Evolutionary conservation across 2,113 vertebrate genomes (phyloP).

Genomic region (Rhea pennata): DNA sequence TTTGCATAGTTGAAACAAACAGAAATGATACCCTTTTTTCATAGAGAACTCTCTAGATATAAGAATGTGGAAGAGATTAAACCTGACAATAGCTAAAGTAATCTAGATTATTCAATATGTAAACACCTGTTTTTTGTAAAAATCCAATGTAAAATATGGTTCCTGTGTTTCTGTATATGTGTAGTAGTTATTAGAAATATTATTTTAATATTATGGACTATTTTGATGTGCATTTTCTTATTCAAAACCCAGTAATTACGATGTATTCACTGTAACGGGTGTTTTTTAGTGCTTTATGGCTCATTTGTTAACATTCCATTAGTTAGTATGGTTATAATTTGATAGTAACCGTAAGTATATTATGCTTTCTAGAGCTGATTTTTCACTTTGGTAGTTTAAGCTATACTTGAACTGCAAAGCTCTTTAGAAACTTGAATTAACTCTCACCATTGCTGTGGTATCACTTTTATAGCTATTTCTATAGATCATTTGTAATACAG

Average conservation of each 20-base stretch:
- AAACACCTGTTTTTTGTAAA: not conserved
- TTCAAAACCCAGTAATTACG: conserved; percentile 5
- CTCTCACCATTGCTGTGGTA: not conserved
- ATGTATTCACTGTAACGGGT: not conserved
- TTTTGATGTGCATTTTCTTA: conserved; percentile 41
- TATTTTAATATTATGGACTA: conserved; percentile 30
- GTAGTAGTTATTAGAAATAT: conserved; percentile 39
- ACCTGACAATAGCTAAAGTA: too few species aligned
- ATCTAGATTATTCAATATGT: not conserved
- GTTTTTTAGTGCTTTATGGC: not conserved
- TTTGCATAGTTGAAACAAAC: not conserved
- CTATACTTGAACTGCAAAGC: not conserved
- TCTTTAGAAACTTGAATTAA: not conserved
- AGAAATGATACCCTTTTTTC: not conserved
- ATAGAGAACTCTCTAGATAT: not conserved
- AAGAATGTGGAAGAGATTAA: not conserved
- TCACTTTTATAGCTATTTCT: not conserved
- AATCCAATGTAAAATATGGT: not conserved
- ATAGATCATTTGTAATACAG: not conserved
- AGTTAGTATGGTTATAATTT: not conserved
- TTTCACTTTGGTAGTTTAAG: not conserved
- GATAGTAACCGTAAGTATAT: not conserved
- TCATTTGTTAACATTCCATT: not conserved
- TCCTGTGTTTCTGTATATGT: not conserved
- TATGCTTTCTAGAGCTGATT: conserved; percentile 5